A percentile compares a stretch with the other conserved stretches of the same genome.
Evolutionary conservation across 1,140 invertebrate species (phyloP).

Genomic region (Halictus rubicundus): DNA sequence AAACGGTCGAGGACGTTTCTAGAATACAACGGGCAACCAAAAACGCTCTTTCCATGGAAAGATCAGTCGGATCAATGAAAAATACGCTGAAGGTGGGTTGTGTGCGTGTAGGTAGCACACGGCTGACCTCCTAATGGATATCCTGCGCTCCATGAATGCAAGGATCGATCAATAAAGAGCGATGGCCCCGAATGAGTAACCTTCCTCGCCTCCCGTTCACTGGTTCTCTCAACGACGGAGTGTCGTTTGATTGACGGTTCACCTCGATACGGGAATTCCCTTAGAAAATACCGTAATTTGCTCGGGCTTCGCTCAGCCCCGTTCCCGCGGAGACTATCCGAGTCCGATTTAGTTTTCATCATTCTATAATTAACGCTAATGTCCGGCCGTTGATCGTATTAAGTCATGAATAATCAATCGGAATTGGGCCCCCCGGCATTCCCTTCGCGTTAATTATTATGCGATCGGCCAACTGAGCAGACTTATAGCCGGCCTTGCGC

Average conservation of each 20-base stretch:
- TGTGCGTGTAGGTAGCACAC: not conserved
- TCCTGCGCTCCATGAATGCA: constrained; percentile 28
- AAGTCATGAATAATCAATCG: not conserved
- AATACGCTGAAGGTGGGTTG: not conserved
- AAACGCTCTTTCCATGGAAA: not conserved
- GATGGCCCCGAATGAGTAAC: constrained; percentile 21
- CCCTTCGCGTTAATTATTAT: not conserved
- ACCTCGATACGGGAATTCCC: not conserved
- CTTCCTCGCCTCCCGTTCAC: constrained; percentile 15
- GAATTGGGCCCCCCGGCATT: too few species aligned
- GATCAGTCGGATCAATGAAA: constrained; percentile 11
- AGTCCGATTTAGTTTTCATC: not conserved
- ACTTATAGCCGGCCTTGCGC: too few species aligned
- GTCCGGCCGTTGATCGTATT: not conserved
- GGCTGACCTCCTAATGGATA: constrained; percentile 36
- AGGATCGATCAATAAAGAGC: constrained; percentile 43
- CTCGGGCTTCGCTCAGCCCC: too few species aligned
- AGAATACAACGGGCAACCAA: too few species aligned
- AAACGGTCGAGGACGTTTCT: too few species aligned
- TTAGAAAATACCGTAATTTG: constrained; percentile 16
- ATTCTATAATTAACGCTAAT: not conserved
- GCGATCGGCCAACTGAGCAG: too few species aligned
- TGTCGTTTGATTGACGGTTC: not conserved
- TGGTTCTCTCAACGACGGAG: not conserved
- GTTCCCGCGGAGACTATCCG: not conserved